Evolutionary conservation across 1,140 invertebrate genomes (phyloP), one percentile per base, ranked within the genome.

Genomic region (Glossosoma conforme): DNA sequence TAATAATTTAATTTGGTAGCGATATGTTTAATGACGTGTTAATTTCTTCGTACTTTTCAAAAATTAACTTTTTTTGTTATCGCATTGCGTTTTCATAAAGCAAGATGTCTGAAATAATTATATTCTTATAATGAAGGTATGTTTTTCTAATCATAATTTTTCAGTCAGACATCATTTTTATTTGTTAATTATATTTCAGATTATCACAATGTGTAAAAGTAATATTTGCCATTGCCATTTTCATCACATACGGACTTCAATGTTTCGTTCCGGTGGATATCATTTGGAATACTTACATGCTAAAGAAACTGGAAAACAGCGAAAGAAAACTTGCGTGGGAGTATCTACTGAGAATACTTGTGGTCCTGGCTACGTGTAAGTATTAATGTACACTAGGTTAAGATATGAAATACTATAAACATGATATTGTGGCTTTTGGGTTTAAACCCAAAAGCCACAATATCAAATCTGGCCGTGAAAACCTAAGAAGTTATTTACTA

Each of bases 181-280:
- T n/a, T n/a, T n/a, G 33, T 36, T 9, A 36, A 11, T 22, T 42
- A 4, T 52, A 60, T 77, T 77, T 24, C 72, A 93, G 91, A 36
- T 71, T 91, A 56, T 85, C 90, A 11, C 79, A 89, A 60, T 71
- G 77, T 20, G 86, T 92, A n/a, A 85, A 86, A 61, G 67, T 91
- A 1, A 83, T 91, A 65, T 94, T 94, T 65, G 86, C 89, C 0
- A 58, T 93, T 1, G 89, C 91, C 1, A 92, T 94, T 22, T 93
- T 90, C 67, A 85, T 95, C 41, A 88, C 89, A 0, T 96, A 94
- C 72, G 87, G 86, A 2, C 72, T 97, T n/a, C 93, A 97, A 71
- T 86, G 91, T 35, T 98, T 93, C 69, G 93, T 97, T 1, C 91
- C 94, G 0, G 83, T 95, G 9, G 83, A 89, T 52, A 93, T 97